These are phyloP conservation scores for Eilema griseolum DNA, from an alignment of 2,888 invertebrate genomes.

Conservation along the genomic window DNA sequence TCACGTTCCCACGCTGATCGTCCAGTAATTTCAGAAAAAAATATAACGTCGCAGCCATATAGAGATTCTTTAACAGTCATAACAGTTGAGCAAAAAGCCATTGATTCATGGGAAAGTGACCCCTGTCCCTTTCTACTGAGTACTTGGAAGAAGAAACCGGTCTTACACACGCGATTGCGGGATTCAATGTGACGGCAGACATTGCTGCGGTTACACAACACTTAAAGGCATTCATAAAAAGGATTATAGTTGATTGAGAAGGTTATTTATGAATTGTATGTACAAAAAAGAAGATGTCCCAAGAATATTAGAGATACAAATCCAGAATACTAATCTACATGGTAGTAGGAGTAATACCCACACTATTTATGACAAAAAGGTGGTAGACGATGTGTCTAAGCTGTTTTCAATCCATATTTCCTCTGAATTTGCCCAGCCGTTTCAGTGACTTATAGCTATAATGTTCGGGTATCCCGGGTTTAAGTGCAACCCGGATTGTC, in stretches of 20 bases:
- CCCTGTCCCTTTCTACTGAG: conserved; percentile 65
- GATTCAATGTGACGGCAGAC: conserved; percentile 2
- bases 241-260: conserved; percentile 1
- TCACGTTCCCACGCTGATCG: conserved; percentile 39
- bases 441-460: too few species aligned
- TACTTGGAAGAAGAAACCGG: conserved; percentile 54
- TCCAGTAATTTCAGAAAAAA: conserved; percentile 24
- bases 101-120: conserved; percentile 74
- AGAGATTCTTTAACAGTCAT: conserved; percentile 33
- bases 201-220: conserved; percentile 9
- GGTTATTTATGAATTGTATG: neutral
- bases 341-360: too few species aligned
- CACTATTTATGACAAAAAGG: too few species aligned
- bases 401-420: too few species aligned
- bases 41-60: conserved; percentile 23
- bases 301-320: neutral
- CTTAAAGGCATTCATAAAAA: neutral
- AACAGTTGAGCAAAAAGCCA: conserved; percentile 63
- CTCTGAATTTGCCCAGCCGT: too few species aligned
- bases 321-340: too few species aligned
- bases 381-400: too few species aligned
- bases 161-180: conserved; percentile 33
- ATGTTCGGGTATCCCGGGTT: too few species aligned
- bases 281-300: neutral
- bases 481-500: too few species aligned